These are phyloP conservation scores for Leguminivora glycinivorella DNA, from an alignment of 1,140 invertebrate species.

Conservation along the genomic window DNA sequence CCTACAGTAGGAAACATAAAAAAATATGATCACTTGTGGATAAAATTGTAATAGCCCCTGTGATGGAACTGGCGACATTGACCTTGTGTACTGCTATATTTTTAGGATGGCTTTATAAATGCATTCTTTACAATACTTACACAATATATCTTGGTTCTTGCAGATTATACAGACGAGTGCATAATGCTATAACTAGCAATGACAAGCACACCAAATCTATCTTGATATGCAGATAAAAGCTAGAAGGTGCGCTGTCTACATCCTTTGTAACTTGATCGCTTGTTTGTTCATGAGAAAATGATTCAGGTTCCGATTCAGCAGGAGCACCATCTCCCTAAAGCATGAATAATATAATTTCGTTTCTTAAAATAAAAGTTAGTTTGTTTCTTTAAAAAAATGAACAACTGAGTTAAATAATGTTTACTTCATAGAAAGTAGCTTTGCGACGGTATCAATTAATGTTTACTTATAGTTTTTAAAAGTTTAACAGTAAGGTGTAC, in stretches of 20 bases:
- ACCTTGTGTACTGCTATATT: not conserved
- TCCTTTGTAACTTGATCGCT: conserved; percentile 26
- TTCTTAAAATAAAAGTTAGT: too few species aligned
- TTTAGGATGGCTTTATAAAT: not conserved
- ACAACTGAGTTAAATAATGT: too few species aligned
- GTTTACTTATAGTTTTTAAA: too few species aligned
- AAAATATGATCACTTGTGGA: too few species aligned
- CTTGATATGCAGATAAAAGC: conserved; percentile 82
- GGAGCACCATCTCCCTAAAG: conserved; percentile 57
- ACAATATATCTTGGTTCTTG: conserved; percentile 93
- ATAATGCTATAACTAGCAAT: conserved; percentile 85
- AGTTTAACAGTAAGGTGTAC: not conserved
- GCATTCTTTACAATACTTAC: conserved; percentile 81
- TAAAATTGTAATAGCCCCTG: too few species aligned
- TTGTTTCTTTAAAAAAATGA: too few species aligned
- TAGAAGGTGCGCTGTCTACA: conserved; percentile 32
- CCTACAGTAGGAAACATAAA: too few species aligned
- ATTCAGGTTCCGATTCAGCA: conserved; percentile 45
- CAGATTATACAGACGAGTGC: conserved; percentile 90
- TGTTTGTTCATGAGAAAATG: conserved; percentile 21
- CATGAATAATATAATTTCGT: not conserved
- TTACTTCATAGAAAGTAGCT: too few species aligned
- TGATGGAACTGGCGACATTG: too few species aligned
- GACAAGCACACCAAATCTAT: conserved; percentile 88
- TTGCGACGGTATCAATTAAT: too few species aligned